Evolutionary conservation across 2,888 invertebrate species (phyloP), one percentile per base, ranked within the genome.

Genomic region (Volucella inflata): DNA sequence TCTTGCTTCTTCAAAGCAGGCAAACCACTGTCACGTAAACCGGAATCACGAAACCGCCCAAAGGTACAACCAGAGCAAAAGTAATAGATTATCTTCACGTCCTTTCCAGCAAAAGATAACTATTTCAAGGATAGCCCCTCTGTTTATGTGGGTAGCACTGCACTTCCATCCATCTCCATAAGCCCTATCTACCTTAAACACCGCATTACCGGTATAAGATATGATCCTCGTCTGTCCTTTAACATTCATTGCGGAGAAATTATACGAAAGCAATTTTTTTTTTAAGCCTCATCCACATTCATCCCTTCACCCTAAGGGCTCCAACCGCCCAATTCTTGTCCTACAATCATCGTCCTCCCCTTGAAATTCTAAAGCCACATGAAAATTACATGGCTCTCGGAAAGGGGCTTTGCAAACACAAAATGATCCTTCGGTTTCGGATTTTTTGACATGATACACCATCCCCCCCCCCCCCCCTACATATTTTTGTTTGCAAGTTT

Each of bases 301-400:
- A 53, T 68, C 55, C 55, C 11, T 75, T 50, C 59, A 71, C 48
- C 71, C 71, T 71, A 64, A 57, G 65, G 78, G 55, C 48, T 53
- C 59, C 70, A 72, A 62, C 62, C 59, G 77, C 53, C 62, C 30
- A 30, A 30, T 30, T 30, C 6, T 30, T 30, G 30, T 30, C 74
- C 77, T 21, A 77, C 55, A 44, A 70, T 71, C 75, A 71, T 80
- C 78, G 55, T 71, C 72, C 65, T 79, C 70, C 71, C 79, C 81
- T 68, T 85, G 85, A 80, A 80, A 81, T 76, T 72, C 72, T 76
- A 72, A 81, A 80, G 68, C 80, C 85, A 77, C 72, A 85, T 85
- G 85, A 81, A 85, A 85, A 85, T 85, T 85, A 85, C 81, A 85
- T 85, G 77, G 84, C 76, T 76, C 72, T 80, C 68, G 57, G 67